Evolutionary conservation across 1,140 invertebrate genomes (phyloP).

Genomic region (Caenorhabditis latens): DNA sequence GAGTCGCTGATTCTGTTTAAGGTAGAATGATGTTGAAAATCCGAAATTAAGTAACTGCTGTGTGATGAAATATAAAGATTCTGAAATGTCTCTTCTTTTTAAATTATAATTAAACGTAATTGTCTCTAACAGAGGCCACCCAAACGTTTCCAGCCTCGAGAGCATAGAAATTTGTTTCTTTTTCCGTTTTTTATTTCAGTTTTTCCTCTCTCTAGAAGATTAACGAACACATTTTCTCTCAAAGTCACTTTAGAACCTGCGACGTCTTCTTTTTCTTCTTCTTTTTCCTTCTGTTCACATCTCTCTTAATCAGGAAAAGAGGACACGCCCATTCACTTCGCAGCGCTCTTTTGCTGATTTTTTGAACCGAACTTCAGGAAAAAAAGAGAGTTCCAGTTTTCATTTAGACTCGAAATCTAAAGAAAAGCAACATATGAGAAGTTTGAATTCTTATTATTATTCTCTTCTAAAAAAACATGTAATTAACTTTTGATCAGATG

Average conservation of each 20-base stretch:
- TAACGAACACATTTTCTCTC: slow-evolving; percentile 46
- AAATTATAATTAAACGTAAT: not conserved
- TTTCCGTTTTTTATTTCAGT: slow-evolving; percentile 1
- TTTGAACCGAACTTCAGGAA: not conserved
- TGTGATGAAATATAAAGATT: too few species aligned
- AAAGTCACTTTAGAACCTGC: slow-evolving; percentile 49
- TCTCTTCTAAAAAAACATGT: not conserved
- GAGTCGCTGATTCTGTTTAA: too few species aligned
- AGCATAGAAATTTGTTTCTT: not conserved
- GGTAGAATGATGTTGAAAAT: too few species aligned
- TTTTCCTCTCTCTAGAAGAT: slow-evolving; percentile 41
- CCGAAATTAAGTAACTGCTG: too few species aligned
- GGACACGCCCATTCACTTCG: slow-evolving; percentile 14
- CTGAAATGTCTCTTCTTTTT: too few species aligned
- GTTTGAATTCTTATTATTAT: too few species aligned
- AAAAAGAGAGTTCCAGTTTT: not conserved
- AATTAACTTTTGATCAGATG: slow-evolving; percentile 10
- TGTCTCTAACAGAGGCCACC: not conserved
- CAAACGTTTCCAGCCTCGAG: not conserved
- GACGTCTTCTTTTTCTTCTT: not conserved
- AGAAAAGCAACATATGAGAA: too few species aligned
- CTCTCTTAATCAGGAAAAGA: slow-evolving; percentile 44
- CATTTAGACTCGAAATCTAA: not conserved
- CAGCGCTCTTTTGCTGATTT: slow-evolving; percentile 5
- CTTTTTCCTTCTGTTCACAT: slow-evolving; percentile 24